Evolutionary conservation across 2,888 invertebrate species (phyloP), one percentile per base, ranked within the genome.

Genomic region (Blera fallax): DNA sequence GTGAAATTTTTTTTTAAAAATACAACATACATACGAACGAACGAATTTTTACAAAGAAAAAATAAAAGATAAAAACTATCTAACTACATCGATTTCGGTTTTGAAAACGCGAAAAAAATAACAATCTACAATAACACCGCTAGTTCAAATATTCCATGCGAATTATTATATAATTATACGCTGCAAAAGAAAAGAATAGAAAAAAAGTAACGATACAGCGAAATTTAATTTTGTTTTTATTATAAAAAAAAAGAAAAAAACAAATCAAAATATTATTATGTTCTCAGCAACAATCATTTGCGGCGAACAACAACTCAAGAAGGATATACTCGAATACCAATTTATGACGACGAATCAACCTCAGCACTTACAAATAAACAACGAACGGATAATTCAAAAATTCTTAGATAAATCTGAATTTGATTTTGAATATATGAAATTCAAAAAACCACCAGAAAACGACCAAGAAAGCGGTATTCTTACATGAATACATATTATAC

Each of bases 361-460:
- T 48, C 56, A 80, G 40, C 60, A 77, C n/a, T 54, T 70, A 70
- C 58, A 32, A 65, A 70, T 21, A n/a, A 76, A 65, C n/a, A 72
- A 72, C 85, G 81, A 85, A 81, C 70, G 70, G 52, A 76, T 77
- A 27, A 65, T 54, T 18, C 11, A 48, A 56, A 70, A n/a, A n/a
- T n/a, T 76, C 24, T 21, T 60, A 40, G 48, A 85, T 48, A 85
- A 79, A 74, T 48, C 48, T 48, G 56, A 72, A 58, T 72, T 85
- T 74, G 78, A 72, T 29, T 83, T 83, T 67, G 77, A 82, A 58
- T 80, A 73, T 76, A 48, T 85, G 56, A 81, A 81, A 81, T 85
- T 85, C 37, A 85, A 72, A 81, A 85, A 67, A 24, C 85, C 85
- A 67, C 81, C 85, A 85, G 72, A 81, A 85, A 76, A 77, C 85